These are phyloP conservation scores for Andrena flavipes DNA, from an alignment of 2,888 invertebrate species.

Conservation along the genomic window DNA sequence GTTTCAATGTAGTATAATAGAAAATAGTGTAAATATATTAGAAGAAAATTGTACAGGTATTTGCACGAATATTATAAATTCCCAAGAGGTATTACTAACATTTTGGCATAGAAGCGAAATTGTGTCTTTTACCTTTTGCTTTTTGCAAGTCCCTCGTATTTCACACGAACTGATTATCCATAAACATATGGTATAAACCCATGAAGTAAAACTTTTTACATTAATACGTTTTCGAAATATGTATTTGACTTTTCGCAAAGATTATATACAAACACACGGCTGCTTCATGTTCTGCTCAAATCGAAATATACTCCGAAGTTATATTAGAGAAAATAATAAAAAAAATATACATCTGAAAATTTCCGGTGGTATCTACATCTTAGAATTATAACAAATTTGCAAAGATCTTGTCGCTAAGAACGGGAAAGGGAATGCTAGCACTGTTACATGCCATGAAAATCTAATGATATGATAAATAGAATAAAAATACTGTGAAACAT, in stretches of 20 bases:
- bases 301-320: neutral
- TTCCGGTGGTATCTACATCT: slow-evolving; percentile 28
- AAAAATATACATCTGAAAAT: slow-evolving; percentile 13
- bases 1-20: slow-evolving; percentile 10
- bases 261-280: neutral
- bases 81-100: neutral
- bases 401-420: slow-evolving; percentile 30
- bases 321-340: neutral
- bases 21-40: slow-evolving; percentile 12
- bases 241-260: neutral
- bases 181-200: slow-evolving; percentile 1
- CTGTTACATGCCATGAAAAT: slow-evolving; percentile 67
- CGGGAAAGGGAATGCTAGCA: slow-evolving; percentile 50
- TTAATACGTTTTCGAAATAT: slow-evolving; percentile 3
- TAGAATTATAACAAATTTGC: slow-evolving; percentile 18
- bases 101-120: neutral
- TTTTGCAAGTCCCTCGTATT: neutral
- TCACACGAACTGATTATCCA: neutral
- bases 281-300: no score
- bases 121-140: neutral
- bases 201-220: neutral
- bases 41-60: slow-evolving; percentile 6
- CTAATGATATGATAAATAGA: slow-evolving; percentile 54
- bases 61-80: slow-evolving; percentile 10
- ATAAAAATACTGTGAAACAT: slow-evolving; percentile 68